Conservation (phyloP, 2,113 vertebrate genomes). For the Neomonachus schauinslandi region DNA sequence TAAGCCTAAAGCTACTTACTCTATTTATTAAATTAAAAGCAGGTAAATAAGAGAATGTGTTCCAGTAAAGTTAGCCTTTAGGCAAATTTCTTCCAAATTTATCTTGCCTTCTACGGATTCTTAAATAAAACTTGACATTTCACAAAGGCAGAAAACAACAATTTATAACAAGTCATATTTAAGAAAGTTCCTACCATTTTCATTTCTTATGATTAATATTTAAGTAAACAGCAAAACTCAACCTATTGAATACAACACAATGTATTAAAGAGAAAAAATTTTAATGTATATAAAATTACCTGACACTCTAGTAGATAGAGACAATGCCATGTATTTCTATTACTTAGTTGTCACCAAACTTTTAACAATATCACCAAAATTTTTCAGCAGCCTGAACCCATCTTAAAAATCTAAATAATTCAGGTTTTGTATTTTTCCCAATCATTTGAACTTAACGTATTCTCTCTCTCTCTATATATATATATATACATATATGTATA, state of each 20-base stretch:
- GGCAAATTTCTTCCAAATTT: constrained; percentile 41
- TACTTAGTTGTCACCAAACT: not conserved
- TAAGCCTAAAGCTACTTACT: constrained; percentile 34
- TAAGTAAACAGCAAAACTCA: not conserved
- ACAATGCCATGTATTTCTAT: not conserved
- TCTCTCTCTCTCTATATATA: not conserved
- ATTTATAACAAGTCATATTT: constrained; percentile 19
- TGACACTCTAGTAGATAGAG: not conserved
- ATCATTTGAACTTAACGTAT: not conserved
- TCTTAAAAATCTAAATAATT: not conserved
- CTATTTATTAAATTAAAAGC: constrained; percentile 38
- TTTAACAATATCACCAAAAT: not conserved
- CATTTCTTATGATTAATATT: not conserved
- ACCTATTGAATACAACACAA: not conserved
- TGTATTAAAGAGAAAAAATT: not conserved
- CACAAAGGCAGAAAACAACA: not conserved
- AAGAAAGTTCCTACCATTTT: not conserved
- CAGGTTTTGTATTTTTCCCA: not conserved
- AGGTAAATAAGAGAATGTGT: not conserved
- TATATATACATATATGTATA: no score
- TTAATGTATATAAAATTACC: not conserved
- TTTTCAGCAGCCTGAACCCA: not conserved
- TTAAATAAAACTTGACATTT: constrained; percentile 27
- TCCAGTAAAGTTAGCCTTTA: constrained; percentile 11
- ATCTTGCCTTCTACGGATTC: not conserved